Base-by-base conservation (phyloP, 2,113 vertebrate species). In the Bambusicola thoracicus region DNA sequence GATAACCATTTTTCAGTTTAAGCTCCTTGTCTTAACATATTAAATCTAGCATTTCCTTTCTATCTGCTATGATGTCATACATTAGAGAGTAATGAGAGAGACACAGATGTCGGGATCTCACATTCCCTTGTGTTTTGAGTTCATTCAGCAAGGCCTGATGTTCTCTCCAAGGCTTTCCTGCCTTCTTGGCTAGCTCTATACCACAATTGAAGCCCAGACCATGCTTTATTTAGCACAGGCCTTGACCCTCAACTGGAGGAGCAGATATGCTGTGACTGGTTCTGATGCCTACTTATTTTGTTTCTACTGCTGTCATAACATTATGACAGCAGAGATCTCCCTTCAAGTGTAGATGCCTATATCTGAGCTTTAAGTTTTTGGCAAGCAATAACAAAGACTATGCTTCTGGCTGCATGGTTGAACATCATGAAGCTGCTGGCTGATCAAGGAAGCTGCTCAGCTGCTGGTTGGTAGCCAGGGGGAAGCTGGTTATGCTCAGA, bases 131-230 rank as follows among this genome's bases (percentile, higher is more conserved):
- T 68, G 41, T 62, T 87, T 72, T 87, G 25, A 61, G 13, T 61
- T 76, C 5, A 43, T 66, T 81, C 48, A 59, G 24, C 43, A 73
- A 82, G 32, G 29, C 68, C 62, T 89, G 72, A 15, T 87, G 85
- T 89, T 92, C 62, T 85, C 59, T 72, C n/a, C 2, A 1, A 62
- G 55, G 5, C 72, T 91, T 82, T 66, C 36, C 53, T 82, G 49
- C 19, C 65, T 73, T 61, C 73, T 41, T 59, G 59, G 38, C 44
- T 24, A 58, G 20, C 44, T 91, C 55, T 65, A 55, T 36, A 16
- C 38, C 0, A 0, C 0, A 0, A 76, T 91, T 0, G 0, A 61
- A 91, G 29, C 48, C 55, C 3, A 61, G 43, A 36, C 40, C 43
- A 51, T 3, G 58, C 79, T 44, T 91, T 75, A 58, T 69, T 95